Evolutionary conservation across 1,140 invertebrate species (phyloP), one percentile per base, ranked within the genome.

Genomic region (Papilio dardanus): DNA sequence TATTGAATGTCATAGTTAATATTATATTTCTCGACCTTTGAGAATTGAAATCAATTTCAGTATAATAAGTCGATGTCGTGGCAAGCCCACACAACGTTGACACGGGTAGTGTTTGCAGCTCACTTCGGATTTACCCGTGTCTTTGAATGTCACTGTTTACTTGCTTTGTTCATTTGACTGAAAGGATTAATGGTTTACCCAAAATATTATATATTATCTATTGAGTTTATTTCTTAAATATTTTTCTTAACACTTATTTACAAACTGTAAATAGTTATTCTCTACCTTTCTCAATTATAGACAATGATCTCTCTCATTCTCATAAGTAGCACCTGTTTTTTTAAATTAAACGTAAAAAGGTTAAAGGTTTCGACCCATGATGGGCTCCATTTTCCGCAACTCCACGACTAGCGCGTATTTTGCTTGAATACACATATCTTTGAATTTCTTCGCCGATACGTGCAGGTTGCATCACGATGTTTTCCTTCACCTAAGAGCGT

Each of bases 61-160:
- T 58, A 12, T 24, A 58, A 58, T 58, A 58, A 58, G 54, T 12
- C 28, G 54, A 24, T 58, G 54, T 28, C 54, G 54, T 28, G 54
- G 8, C 54, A 58, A 58, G 42, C 54, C 54, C 54, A 58, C 54
- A 58, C 24, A 37, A 68, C 66, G 66, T 68, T 68, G 66, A 68
- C 66, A 68, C 33, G 19, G 66, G 66, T 68, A 40, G 35, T 40
- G 19, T 68, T 68, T 21, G 66, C 35, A 37, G 66, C 66, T 37
- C 33, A 68, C 33, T 40, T 40, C 33, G 66, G 66, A 68, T 68
- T 68, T 68, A 68, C 66, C 66, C 66, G 35, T 68, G 66, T 68
- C 66, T 35, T 33, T 68, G 19, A 40, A 68, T 68, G 66, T 68
- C 66, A 68, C 33, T 68, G 33, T 21, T 68, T 68, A 35, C 31